These are phyloP conservation scores for Parthenolecanium corni DNA, from an alignment of 2,888 invertebrate genomes.

Conservation along the genomic window DNA sequence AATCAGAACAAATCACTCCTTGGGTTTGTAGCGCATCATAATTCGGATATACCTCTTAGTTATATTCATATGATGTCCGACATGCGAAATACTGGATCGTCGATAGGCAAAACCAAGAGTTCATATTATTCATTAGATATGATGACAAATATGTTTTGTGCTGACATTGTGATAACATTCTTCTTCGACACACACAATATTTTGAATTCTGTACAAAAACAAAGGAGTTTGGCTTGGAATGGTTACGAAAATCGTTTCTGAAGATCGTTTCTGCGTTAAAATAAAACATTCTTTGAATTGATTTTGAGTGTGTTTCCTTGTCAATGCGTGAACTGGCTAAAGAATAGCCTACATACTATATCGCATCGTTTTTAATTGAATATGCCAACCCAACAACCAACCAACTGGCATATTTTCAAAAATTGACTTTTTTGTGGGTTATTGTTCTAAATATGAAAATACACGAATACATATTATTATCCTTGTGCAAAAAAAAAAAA, in stretches of 20 bases:
- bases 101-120: neutral
- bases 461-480: too few relatives aligned
- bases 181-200: neutral
- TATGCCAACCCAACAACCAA: too few relatives aligned
- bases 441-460: too few relatives aligned
- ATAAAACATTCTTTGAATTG: too few relatives aligned
- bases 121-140: constrained; percentile 5
- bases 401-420: too few relatives aligned
- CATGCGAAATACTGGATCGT: neutral
- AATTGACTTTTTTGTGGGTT: too few relatives aligned
- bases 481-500: too few relatives aligned
- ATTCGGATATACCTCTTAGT: constrained; percentile 6
- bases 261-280: too few relatives aligned
- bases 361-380: too few relatives aligned
- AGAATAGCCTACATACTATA: too few relatives aligned
- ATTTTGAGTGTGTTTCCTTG: too few relatives aligned
- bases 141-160: neutral
- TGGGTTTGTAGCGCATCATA: constrained; percentile 6
- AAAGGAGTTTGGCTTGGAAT: constrained; percentile 5
- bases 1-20: neutral
- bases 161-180: constrained; percentile 1
- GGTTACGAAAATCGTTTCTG: constrained; percentile 6
- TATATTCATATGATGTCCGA: constrained; percentile 13
- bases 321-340: too few relatives aligned
- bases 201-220: neutral